phyloP scores from a whole-genome alignment of 2,797 vertebrate species.

The Mormyrops attenuatus region DNA sequence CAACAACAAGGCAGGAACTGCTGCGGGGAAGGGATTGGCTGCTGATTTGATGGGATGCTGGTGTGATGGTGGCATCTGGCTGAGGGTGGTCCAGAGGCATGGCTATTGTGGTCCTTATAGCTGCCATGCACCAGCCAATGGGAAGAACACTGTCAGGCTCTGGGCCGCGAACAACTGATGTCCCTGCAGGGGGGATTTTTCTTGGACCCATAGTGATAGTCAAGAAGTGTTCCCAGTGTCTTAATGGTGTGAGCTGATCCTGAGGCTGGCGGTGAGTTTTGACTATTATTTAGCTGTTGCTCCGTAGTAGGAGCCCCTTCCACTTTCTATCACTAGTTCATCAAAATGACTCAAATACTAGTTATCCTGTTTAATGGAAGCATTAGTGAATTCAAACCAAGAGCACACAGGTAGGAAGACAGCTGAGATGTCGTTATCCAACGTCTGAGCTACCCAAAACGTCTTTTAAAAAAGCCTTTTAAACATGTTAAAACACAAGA shows the following conservation, averaged over 20 bases:
- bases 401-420: background rate
- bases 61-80: background rate
- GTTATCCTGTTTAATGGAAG: background rate
- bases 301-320: background rate
- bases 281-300: background rate
- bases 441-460: background rate
- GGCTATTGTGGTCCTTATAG: slow-evolving; percentile 3
- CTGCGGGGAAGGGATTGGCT: background rate
- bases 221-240: background rate
- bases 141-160: background rate
- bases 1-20: background rate
- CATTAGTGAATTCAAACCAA: background rate
- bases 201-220: background rate
- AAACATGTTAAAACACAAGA: background rate
- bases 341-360: background rate
- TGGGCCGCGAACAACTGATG: background rate
- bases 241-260: background rate
- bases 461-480: background rate
- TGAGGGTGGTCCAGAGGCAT: background rate
- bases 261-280: background rate
- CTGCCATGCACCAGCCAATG: background rate
- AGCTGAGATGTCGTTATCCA: background rate
- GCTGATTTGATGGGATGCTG: slow-evolving; percentile 7
- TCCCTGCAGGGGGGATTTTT: background rate
- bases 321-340: background rate